Percentiles rank a stretch among this genome's conserved stretches.
These are phyloP conservation scores for Sarcophaga rosellei DNA, from an alignment of 2,888 invertebrate genomes.

Conservation along the genomic window DNA sequence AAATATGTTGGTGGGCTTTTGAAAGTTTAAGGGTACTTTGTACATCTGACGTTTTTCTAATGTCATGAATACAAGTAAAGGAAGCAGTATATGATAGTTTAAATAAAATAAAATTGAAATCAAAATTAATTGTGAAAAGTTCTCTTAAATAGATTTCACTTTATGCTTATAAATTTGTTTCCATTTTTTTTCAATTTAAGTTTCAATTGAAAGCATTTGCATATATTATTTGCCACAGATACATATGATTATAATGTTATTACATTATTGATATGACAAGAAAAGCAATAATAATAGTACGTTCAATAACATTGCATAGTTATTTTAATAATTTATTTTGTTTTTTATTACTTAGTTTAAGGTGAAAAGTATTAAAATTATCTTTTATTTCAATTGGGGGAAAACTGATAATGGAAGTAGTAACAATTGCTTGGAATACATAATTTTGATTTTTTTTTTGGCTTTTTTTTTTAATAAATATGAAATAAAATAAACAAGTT, in stretches of 20 bases:
- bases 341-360: neutral
- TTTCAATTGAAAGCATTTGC: too few species aligned
- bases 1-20: too few species aligned
- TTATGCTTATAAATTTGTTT: too few species aligned
- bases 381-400: slow-evolving; percentile 36
- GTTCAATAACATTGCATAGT: neutral
- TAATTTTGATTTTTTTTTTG: slow-evolving; percentile 34
- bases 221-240: neutral
- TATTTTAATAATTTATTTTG: neutral
- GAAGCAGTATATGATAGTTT: too few species aligned
- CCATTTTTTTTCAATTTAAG: too few species aligned
- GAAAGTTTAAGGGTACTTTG: too few species aligned
- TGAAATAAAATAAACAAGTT: neutral
- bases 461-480: slow-evolving; percentile 25
- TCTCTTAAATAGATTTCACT: too few species aligned
- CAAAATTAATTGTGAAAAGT: too few species aligned
- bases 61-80: too few species aligned
- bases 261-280: neutral
- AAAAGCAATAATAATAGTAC: neutral
- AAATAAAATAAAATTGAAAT: too few species aligned
- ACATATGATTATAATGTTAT: neutral
- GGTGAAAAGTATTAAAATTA: too few species aligned
- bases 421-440: slow-evolving; percentile 59
- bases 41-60: too few species aligned
- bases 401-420: slow-evolving; percentile 63